phyloP scores from a whole-genome alignment of 2,797 vertebrate genomes.

The Molossus molossus region DNA sequence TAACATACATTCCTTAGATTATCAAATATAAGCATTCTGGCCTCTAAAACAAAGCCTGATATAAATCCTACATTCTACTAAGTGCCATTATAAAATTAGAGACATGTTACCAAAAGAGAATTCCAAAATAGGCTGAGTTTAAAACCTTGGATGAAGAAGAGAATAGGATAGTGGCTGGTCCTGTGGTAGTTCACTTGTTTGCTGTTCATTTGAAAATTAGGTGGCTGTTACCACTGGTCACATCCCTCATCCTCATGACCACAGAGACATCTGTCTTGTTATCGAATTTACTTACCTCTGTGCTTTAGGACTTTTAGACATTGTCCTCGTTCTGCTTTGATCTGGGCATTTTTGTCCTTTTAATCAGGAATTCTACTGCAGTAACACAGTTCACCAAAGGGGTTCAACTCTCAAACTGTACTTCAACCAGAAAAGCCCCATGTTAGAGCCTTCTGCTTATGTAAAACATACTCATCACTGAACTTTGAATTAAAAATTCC shows the following conservation, averaged over 20 bases:
- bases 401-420: constrained; percentile 60
- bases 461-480: constrained; percentile 67
- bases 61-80: constrained; percentile 45
- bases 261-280: constrained; percentile 46
- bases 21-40: constrained; percentile 44
- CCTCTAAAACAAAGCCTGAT: constrained; percentile 38
- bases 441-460: constrained; percentile 58
- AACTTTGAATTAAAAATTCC: constrained; percentile 64
- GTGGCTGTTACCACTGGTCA: neutral
- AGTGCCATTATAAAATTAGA: constrained; percentile 62
- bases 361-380: constrained; percentile 62
- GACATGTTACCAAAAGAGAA: constrained; percentile 43
- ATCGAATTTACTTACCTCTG: constrained; percentile 13
- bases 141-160: constrained; percentile 60
- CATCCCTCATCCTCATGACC: constrained; percentile 23
- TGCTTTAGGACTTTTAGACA: constrained; percentile 29
- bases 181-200: constrained; percentile 53
- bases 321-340: constrained; percentile 45
- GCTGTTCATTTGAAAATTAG: constrained; percentile 59
- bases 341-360: constrained; percentile 60
- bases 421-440: constrained; percentile 36
- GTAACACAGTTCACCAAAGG: constrained; percentile 54
- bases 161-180: neutral
- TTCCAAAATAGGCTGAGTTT: constrained; percentile 49
- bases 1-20: neutral